Evolutionary conservation across 2,113 vertebrate species (phyloP).

Genomic region (Thryonomys swinderianus): DNA sequence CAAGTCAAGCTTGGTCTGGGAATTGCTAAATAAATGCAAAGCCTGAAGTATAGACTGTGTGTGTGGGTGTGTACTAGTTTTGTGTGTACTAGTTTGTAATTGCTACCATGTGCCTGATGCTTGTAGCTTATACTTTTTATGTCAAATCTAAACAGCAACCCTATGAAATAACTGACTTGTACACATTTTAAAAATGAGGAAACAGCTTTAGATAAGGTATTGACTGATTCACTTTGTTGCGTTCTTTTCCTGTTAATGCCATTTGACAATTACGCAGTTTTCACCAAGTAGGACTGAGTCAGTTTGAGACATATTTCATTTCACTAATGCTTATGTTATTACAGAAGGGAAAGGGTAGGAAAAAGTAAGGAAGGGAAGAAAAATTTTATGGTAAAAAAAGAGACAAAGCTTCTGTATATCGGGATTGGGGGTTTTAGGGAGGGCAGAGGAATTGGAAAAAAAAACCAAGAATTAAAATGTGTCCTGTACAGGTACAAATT

Average conservation of each 20-base stretch:
- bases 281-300: constrained; percentile 34
- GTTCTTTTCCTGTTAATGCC: constrained; percentile 32
- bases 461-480: too few species aligned
- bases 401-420: too few species aligned
- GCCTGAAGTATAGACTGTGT: background rate
- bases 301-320: constrained; percentile 6
- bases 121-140: background rate
- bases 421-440: too few species aligned
- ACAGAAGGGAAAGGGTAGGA: too few species aligned
- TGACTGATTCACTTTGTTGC: background rate
- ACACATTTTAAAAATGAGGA: constrained; percentile 52
- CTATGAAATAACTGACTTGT: background rate
- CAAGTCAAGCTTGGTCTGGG: background rate
- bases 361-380: too few species aligned
- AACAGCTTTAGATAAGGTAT: constrained; percentile 30
- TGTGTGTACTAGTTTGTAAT: background rate
- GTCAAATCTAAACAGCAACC: background rate
- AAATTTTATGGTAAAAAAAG: too few species aligned
- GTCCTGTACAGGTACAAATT: too few species aligned
- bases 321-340: background rate
- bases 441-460: too few species aligned
- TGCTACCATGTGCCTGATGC: background rate
- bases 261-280: constrained; percentile 43
- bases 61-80: background rate
- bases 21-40: constrained; percentile 17